These are phyloP conservation scores for Paralichthys olivaceus DNA, from an alignment of 2,113 vertebrate genomes.

Conservation along the genomic window DNA sequence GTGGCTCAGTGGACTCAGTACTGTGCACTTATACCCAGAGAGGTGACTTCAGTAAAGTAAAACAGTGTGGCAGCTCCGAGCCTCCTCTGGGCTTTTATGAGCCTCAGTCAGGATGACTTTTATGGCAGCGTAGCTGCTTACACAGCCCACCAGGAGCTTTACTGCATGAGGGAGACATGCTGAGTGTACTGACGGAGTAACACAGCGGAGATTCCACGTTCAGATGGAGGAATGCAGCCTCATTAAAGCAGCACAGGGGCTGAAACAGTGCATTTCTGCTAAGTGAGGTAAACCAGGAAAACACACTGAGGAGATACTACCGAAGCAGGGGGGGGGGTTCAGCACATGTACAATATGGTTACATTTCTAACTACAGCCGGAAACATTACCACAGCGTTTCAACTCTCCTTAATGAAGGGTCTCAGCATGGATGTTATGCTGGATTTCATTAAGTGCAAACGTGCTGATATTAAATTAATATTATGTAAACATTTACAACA, in stretches of 20 bases:
- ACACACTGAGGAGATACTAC: neutral
- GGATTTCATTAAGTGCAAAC: no score
- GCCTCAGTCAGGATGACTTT: constrained; percentile 22
- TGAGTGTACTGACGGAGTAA: neutral
- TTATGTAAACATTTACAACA: no score
- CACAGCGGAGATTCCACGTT: neutral
- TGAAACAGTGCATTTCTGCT: constrained; percentile 21
- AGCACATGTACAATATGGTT: neutral
- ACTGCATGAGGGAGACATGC: neutral
- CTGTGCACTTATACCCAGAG: no score
- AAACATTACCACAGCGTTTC: no score
- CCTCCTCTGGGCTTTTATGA: constrained; percentile 14
- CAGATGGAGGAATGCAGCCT: constrained; percentile 32
- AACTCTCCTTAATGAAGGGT: no score
- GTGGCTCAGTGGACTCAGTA: neutral
- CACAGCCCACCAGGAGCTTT: constrained; percentile 17
- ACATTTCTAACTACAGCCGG: neutral
- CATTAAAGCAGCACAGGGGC: constrained; percentile 26
- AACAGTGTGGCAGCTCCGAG: neutral
- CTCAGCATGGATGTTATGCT: no score
- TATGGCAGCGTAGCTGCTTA: neutral
- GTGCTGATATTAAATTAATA: no score
- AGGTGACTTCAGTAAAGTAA: neutral
- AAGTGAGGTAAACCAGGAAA: constrained; percentile 28
- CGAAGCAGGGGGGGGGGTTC: neutral